Percentiles rank a stretch among this genome's conserved stretches.
Conservation (phyloP, 2,113 vertebrate species). For the Brevimyrus niger region DNA sequence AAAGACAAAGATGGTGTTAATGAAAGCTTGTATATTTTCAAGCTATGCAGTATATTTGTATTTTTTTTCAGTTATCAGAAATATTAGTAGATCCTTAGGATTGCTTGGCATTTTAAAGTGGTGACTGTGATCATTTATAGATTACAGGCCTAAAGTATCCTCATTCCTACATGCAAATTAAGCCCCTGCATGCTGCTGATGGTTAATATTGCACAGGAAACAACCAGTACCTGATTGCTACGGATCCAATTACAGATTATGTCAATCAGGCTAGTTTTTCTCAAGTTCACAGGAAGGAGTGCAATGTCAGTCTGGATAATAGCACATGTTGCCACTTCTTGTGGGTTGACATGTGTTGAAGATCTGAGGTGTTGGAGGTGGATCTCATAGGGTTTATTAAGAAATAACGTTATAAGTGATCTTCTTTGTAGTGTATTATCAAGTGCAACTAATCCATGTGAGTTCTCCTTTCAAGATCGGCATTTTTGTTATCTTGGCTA, state of each 20-base stretch:
- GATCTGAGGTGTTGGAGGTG: not conserved
- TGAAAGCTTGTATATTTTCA: not conserved
- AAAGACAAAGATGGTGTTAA: not conserved
- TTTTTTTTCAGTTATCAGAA: not conserved
- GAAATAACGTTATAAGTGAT: not conserved
- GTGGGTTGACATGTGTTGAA: not conserved
- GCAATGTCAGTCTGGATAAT: not conserved
- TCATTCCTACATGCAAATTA: conserved; percentile 6
- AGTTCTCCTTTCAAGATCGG: not conserved
- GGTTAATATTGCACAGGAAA: conserved; percentile 10
- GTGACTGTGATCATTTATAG: not conserved
- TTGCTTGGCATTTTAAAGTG: not conserved
- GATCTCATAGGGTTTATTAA: not conserved
- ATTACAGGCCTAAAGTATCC: not conserved
- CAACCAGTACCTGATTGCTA: conserved; percentile 2
- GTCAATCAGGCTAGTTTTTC: conserved; percentile 9
- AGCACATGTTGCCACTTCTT: not conserved
- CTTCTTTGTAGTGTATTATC: not conserved
- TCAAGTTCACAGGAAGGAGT: not conserved
- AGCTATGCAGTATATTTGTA: not conserved
- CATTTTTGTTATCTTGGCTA: not conserved
- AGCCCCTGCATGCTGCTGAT: not conserved
- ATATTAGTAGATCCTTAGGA: not conserved
- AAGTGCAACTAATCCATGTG: not conserved
- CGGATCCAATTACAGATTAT: conserved; percentile 18